Percentiles rank a stretch among this genome's conserved stretches.
Evolutionary conservation across 2,113 vertebrate species (phyloP).

Genomic region (Odocoileus hemionus): DNA sequence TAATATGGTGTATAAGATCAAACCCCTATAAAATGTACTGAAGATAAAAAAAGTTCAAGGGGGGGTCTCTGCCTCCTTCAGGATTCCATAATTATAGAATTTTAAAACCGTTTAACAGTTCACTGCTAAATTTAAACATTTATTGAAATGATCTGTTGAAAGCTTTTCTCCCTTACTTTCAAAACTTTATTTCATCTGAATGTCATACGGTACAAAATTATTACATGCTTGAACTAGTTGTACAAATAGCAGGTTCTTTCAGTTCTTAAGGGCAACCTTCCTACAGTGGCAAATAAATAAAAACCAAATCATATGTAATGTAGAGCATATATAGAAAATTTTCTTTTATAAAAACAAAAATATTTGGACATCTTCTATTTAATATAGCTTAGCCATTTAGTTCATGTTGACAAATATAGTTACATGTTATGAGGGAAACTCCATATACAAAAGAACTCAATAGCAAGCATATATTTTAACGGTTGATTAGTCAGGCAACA

Average conservation of each 20-base stretch:
- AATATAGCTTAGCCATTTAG: neutral
- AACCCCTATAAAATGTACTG: neutral
- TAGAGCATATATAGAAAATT: neutral
- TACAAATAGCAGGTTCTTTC: neutral
- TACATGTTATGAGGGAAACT: neutral
- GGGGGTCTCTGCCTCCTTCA: neutral
- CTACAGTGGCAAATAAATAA: constrained; percentile 28
- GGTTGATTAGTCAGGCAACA: neutral
- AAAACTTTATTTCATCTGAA: constrained; percentile 46
- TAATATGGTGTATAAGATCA: neutral
- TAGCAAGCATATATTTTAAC: neutral
- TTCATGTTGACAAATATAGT: neutral
- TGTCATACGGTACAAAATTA: neutral
- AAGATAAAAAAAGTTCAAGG: neutral
- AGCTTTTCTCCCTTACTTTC: neutral
- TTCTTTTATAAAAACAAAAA: constrained; percentile 39
- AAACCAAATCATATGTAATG: neutral
- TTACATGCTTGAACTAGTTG: neutral
- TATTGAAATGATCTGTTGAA: neutral
- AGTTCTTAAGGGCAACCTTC: neutral
- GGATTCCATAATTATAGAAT: neutral
- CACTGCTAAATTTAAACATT: neutral
- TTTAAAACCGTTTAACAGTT: neutral
- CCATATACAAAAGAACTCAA: neutral
- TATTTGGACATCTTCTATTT: neutral